Evolutionary conservation across 2,113 vertebrate species (phyloP), one percentile per base, ranked within the genome.

Genomic region (Alligator sinensis): DNA sequence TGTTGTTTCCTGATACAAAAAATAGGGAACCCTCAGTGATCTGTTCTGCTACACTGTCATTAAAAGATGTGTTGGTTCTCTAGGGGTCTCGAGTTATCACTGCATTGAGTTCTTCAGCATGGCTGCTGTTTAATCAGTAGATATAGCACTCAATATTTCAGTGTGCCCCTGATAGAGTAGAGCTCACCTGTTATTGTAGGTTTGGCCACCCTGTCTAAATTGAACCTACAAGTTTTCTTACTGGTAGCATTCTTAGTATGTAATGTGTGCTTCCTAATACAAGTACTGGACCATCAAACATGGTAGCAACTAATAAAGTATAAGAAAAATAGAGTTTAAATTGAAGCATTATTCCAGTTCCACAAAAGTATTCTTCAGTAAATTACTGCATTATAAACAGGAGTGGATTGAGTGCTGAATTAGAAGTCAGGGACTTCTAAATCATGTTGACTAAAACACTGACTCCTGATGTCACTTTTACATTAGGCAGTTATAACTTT

Each of bases 121-220:
- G 47, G 7, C 18, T 54, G 57, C 76, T 80, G 1, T 64, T 14
- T 22, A 55, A 14, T 1, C 21, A 81, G 74, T 60, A 79, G 90
- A 15, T 7, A 47, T 38, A 83, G 47, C 18, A 72, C 28, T 27
- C 6, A 63, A 15, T 30, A 11, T 0, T 5, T 38, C 66, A 2
- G 1, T 54, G 18, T 81, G 77, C 75, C 75, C 30, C 47, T 21
- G 1, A 0, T 24, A 82, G 70, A 82, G 58, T 3, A 2, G 63
- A 81, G 68, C 57, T 93, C 74, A 91, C 58, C 28, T 74, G 19
- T 3, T 68, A 21, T 30, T 0, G 3, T 3, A 34, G 82, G 87
- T 93, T 94, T 93, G 84, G 63, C 60, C 76, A 63, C 30, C 34
- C 79, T 91, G 82, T 76, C 90, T 64, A 38, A 89, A 3, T 63